These are phyloP conservation scores for Tonatia bakeri DNA, from an alignment of 2,113 vertebrate species.

Conservation along the genomic window DNA sequence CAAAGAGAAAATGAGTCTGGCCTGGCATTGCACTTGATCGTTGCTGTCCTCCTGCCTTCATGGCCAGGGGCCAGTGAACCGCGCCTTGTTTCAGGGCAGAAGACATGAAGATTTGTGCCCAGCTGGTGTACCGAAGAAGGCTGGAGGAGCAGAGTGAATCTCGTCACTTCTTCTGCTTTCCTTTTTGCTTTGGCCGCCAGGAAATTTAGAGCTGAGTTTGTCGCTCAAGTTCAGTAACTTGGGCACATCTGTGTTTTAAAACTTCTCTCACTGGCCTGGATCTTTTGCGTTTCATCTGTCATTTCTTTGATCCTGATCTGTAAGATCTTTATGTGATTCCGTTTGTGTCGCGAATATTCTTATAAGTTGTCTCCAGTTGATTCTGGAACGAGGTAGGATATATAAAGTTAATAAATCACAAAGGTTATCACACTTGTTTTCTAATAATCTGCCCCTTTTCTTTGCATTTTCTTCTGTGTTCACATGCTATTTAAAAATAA, in stretches of 20 bases:
- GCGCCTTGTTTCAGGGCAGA: background rate
- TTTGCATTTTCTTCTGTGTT: constrained; percentile 19
- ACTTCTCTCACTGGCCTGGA: constrained; percentile 13
- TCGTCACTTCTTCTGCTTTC: constrained; percentile 4
- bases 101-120: background rate
- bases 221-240: constrained; percentile 10
- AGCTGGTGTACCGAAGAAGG: background rate
- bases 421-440: background rate
- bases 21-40: background rate
- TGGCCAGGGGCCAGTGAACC: background rate
- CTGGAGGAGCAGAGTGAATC: background rate
- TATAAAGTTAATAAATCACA: background rate
- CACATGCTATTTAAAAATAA: background rate
- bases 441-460: background rate
- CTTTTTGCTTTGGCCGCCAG: background rate
- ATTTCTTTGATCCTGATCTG: background rate
- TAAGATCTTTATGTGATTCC: constrained; percentile 22
- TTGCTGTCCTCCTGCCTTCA: background rate
- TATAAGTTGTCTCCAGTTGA: background rate
- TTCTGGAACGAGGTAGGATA: background rate
- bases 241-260: background rate
- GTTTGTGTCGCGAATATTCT: background rate
- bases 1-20: background rate
- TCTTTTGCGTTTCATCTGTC: background rate
- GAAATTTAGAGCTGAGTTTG: background rate